These are phyloP conservation scores for Coregonus clupeaformis DNA, from an alignment of 2,113 vertebrate genomes.

Conservation along the genomic window DNA sequence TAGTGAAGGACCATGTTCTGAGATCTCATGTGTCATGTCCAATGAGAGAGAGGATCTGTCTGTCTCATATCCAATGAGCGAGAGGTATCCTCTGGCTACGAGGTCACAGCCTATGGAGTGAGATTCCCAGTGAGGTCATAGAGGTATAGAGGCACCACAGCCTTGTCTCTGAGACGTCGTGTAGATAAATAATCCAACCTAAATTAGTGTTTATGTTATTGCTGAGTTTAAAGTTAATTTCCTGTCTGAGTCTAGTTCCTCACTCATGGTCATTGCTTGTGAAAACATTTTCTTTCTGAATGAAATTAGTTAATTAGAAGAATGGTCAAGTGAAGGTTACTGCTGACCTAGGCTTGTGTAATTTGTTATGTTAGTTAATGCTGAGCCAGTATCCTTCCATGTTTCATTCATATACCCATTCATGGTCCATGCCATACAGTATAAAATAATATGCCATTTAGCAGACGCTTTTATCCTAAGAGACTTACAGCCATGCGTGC, in stretches of 20 bases:
- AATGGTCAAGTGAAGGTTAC: background rate
- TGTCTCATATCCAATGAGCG: too few relatives aligned
- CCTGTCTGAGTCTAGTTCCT: constrained; percentile 56
- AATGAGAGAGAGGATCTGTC: background rate
- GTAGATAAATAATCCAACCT: background rate
- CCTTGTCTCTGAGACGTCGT: background rate
- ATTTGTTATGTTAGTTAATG: background rate
- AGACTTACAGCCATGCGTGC: too few relatives aligned
- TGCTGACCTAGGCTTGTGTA: background rate
- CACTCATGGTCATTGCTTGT: constrained; percentile 31
- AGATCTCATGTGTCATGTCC: background rate
- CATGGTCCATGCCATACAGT: background rate
- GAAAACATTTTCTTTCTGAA: constrained; percentile 7
- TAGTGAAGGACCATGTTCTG: too few relatives aligned
- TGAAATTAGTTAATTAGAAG: too few relatives aligned
- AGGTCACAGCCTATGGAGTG: background rate
- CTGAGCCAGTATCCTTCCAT: background rate
- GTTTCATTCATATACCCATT: too few relatives aligned
- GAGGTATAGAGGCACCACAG: background rate
- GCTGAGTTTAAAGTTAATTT: constrained; percentile 49
- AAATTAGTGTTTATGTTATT: constrained; percentile 46
- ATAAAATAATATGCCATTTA: too few relatives aligned
- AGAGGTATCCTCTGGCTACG: background rate
- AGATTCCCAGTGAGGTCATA: background rate
- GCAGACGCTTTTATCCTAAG: too few relatives aligned